phyloP scores from a whole-genome alignment of 2,113 vertebrate genomes.

The Lepidothrix coronata region DNA sequence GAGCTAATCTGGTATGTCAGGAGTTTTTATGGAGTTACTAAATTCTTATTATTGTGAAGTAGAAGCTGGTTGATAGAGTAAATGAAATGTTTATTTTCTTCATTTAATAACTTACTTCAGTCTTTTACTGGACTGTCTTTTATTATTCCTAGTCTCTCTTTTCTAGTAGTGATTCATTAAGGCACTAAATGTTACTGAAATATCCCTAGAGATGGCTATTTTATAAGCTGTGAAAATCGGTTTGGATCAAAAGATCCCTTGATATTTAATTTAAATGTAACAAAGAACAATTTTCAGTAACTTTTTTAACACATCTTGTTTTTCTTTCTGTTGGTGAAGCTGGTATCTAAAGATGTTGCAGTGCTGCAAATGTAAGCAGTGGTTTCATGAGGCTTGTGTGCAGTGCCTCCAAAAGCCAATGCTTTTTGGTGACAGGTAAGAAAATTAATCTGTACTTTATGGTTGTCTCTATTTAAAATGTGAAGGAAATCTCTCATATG shows the following conservation, averaged over 20 bases:
- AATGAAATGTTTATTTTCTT: neutral
- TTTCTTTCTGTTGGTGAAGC: conserved; percentile 69
- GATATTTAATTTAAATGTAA: neutral
- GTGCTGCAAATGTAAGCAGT: conserved; percentile 95
- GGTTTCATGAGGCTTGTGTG: conserved; percentile 97
- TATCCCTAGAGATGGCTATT: neutral
- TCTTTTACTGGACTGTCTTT: neutral
- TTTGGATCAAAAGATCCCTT: neutral
- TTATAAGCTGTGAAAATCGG: neutral
- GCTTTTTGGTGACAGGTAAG: conserved; percentile 93
- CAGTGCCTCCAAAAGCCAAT: conserved; percentile 96
- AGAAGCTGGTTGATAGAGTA: neutral
- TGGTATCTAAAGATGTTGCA: conserved; percentile 99
- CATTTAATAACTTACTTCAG: neutral
- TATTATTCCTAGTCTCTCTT: neutral
- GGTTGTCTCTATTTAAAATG: neutral
- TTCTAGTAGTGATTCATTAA: neutral
- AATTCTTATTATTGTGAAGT: neutral
- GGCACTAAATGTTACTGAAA: neutral
- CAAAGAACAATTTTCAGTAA: neutral
- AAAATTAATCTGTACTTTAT: neutral
- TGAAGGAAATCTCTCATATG: neutral
- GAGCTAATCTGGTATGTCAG: neutral
- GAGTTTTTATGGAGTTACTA: neutral
- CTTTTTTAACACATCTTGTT: neutral